These are phyloP conservation scores for Lonchura striata DNA, from an alignment of 2,113 vertebrate genomes.

Conservation along the genomic window DNA sequence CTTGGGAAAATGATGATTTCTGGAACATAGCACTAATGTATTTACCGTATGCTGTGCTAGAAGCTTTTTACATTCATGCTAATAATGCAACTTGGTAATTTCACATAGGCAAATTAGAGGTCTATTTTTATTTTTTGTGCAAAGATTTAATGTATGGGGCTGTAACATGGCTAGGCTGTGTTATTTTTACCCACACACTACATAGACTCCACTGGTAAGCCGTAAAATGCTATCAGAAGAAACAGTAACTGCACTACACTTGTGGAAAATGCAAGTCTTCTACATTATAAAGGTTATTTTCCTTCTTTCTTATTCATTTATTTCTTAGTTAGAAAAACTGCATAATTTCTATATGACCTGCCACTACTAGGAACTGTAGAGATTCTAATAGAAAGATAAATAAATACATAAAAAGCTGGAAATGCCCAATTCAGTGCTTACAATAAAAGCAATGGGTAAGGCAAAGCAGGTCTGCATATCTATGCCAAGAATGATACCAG, in stretches of 20 bases:
- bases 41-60: not conserved
- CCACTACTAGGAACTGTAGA: not conserved
- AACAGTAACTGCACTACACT: not conserved
- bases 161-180: not conserved
- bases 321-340: not conserved
- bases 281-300: not conserved
- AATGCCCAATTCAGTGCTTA: not conserved
- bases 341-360: not conserved
- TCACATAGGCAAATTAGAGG: not conserved
- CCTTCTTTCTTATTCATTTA: not conserved
- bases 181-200: not conserved
- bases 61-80: not conserved
- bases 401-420: not conserved
- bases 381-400: not conserved
- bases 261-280: not conserved
- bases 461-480: not conserved
- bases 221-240: not conserved
- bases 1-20: constrained; percentile 30
- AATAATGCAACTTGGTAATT: constrained; percentile 31
- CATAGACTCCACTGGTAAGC: not conserved
- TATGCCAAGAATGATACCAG: not conserved
- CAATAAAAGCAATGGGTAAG: not conserved
- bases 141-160: not conserved
- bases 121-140: not conserved
- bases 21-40: constrained; percentile 22